These are phyloP conservation scores for Papilio elwesi DNA, from an alignment of 2,888 invertebrate genomes.

Conservation along the genomic window DNA sequence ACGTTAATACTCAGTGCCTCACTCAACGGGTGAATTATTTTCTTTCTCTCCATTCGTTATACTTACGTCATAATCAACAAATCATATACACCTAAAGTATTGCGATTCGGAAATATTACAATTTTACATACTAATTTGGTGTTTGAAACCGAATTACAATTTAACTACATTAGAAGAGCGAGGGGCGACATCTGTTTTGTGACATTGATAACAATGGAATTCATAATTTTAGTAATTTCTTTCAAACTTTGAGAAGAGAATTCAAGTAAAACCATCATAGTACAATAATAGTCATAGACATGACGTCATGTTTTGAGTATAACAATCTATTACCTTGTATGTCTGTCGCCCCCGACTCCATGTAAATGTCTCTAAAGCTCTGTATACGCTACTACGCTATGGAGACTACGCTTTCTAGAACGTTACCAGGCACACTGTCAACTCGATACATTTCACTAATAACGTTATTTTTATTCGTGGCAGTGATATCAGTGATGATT, in stretches of 20 bases:
- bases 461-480: slow-evolving; percentile 13
- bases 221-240: neutral
- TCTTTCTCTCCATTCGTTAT: slow-evolving; percentile 50
- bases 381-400: slow-evolving; percentile 70
- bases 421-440: slow-evolving; percentile 68
- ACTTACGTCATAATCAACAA: slow-evolving; percentile 70
- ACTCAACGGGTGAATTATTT: slow-evolving; percentile 78
- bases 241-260: neutral
- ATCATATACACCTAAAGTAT: slow-evolving; percentile 73
- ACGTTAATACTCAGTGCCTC: slow-evolving; percentile 67
- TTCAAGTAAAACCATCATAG: neutral
- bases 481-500: slow-evolving; percentile 25
- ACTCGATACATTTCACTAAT: slow-evolving; percentile 53
- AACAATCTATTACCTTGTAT: no score
- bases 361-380: slow-evolving; percentile 70
- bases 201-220: neutral
- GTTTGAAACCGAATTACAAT: slow-evolving; percentile 72
- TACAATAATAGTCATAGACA: no score
- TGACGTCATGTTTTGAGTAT: no score
- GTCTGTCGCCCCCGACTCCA: slow-evolving; percentile 47
- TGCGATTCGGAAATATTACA: slow-evolving; percentile 74
- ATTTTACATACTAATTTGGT: slow-evolving; percentile 78
- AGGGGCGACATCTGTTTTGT: slow-evolving; percentile 50
- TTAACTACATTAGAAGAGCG: slow-evolving; percentile 57
- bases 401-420: slow-evolving; percentile 58